Conservation (phyloP, 2,888 invertebrate genomes). For the Stenotaenia linearis region DNA sequence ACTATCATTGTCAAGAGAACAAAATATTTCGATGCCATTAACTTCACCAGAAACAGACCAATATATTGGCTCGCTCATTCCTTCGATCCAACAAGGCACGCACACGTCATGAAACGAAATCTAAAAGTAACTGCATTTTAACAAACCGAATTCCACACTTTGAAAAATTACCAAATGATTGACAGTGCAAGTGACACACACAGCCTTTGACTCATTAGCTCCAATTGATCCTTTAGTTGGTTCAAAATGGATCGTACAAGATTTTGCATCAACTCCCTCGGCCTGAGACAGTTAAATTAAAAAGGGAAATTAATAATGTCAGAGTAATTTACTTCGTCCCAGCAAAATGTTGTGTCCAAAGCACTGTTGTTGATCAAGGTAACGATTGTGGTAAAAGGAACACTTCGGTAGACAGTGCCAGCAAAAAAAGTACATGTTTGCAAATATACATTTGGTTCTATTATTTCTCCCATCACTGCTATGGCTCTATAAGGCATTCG, state of each 20-base stretch:
- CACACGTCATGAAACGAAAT: slow-evolving; percentile 8
- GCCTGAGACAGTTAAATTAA: background rate
- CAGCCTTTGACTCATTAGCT: background rate
- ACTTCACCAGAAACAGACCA: slow-evolving; percentile 27
- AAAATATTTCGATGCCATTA: background rate
- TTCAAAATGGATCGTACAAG: background rate
- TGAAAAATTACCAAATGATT: background rate
- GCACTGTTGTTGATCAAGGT: background rate
- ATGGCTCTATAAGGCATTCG: background rate
- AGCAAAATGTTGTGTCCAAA: background rate
- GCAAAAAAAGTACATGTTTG: background rate
- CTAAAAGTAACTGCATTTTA: background rate
- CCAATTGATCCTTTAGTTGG: background rate
- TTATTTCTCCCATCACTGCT: background rate
- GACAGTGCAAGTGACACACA: background rate
- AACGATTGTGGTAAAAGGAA: background rate
- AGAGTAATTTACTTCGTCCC: background rate
- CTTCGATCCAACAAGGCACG: slow-evolving; percentile 10
- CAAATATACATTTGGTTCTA: background rate
- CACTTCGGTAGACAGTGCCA: background rate
- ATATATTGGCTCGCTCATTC: background rate
- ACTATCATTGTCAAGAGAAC: background rate
- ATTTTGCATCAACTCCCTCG: background rate
- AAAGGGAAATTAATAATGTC: background rate
- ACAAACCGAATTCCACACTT: background rate